These are phyloP conservation scores for Pteronotus mesoamericanus DNA, from an alignment of 2,797 vertebrate genomes.

Conservation along the genomic window DNA sequence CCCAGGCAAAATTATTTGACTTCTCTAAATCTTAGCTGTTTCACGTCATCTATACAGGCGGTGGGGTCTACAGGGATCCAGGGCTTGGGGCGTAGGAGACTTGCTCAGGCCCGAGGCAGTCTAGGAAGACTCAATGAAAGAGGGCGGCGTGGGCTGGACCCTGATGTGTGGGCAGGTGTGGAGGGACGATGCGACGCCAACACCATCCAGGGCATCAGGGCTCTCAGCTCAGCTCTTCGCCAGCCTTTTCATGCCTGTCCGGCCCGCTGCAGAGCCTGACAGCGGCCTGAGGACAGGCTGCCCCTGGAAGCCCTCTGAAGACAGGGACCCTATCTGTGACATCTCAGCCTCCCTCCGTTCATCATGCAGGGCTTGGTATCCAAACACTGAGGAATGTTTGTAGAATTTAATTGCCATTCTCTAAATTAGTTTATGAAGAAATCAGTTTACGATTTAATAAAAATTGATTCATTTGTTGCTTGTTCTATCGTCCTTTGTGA, in stretches of 20 bases:
- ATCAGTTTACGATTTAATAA: constrained; percentile 34
- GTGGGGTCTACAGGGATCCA: neutral
- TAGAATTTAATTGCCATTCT: neutral
- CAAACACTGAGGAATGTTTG: neutral
- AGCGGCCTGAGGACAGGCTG: neutral
- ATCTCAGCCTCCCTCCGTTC: neutral
- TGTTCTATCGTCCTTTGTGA: constrained; percentile 43
- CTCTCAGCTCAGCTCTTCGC: neutral
- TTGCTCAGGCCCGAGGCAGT: neutral
- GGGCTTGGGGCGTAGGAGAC: neutral
- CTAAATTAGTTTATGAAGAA: constrained; percentile 27
- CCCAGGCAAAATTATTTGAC: neutral
- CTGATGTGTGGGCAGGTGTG: neutral
- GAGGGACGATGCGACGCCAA: neutral
- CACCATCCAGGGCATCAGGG: fast-evolving
- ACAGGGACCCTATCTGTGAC: neutral
- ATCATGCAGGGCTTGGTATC: neutral
- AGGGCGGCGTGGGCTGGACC: neutral
- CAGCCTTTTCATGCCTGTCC: neutral
- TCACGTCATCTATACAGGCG: no score
- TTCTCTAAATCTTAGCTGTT: neutral
- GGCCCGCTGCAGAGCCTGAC: neutral
- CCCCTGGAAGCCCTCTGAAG: neutral
- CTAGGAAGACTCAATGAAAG: neutral
- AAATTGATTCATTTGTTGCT: constrained; percentile 47